Evolutionary conservation across 92 coral and sea anemone genomes (phyloP), one percentile per base, ranked within the genome.

Genomic region (Virgularia gustaviana): DNA sequence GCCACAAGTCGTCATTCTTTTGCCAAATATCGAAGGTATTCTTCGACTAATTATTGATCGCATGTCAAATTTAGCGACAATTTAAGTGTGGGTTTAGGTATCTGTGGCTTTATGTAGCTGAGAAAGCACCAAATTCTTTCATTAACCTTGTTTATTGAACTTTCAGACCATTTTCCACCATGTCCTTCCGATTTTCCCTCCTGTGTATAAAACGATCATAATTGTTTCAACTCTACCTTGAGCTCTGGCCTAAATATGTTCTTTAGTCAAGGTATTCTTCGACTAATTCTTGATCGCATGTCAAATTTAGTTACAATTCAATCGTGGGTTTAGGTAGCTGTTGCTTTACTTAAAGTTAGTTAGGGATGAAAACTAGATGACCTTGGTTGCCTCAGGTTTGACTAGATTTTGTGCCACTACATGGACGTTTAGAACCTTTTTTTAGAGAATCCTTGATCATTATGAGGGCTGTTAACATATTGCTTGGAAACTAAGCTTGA

Each of bases 41-140:
- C n/a, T n/a, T n/a, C n/a, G n/a, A n/a, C 33, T 37, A 25, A 60
- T 39, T 25, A 25, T 37, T 33, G 20, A 60, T 24, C 67, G 41
- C 19, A 25, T n/a, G n/a, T n/a, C n/a, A n/a, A n/a, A n/a, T n/a
- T n/a, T n/a, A n/a, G n/a, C n/a, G n/a, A n/a, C n/a, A 60, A 33
- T 27, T 33, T 25, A 25, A 27, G 25, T 25, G 41, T 27, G 25
- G 67, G 67, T 35, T 33, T 60, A 37, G 25, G 35, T n/a, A n/a
- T n/a, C n/a, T n/a, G n/a, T 33, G 25, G 25, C 36, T 37, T 60
- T 27, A 37, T 37, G 67, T 25, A 60, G 19, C 67, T 37, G 36
- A 60, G 67, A 60, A 60, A 60, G 41, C 67, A 33, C 35, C 27
- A 27, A 60, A 60, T 60, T 33, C 67, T 27, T 37, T 60, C 67